These are phyloP conservation scores for Peromyscus polionotus DNA, from an alignment of 2,113 vertebrate genomes.

Conservation along the genomic window DNA sequence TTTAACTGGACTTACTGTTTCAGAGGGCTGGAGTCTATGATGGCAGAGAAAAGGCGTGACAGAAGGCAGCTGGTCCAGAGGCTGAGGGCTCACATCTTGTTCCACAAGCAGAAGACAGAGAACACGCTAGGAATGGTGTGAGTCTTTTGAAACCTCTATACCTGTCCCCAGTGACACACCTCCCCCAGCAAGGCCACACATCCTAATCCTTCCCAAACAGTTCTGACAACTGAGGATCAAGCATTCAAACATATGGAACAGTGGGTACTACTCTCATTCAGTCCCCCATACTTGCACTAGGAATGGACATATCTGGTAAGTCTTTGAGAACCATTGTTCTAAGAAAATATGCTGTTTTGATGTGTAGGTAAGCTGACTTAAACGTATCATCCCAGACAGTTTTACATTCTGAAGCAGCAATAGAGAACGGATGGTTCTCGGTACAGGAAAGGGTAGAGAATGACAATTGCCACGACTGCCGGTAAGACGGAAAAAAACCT, in stretches of 20 bases:
- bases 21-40: neutral
- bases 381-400: neutral
- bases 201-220: neutral
- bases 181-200: neutral
- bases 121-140: neutral
- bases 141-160: neutral
- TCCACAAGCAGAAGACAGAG: neutral
- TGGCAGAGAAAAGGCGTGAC: neutral
- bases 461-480: neutral
- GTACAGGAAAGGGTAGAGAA: neutral
- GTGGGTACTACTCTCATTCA: neutral
- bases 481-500: neutral
- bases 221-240: neutral
- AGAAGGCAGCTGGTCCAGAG: neutral
- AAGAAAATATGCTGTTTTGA: neutral
- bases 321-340: neutral
- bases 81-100: neutral
- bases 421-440: neutral
- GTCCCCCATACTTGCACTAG: too few relatives aligned
- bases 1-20: neutral
- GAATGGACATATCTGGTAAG: constrained; percentile 9
- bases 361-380: neutral
- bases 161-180: neutral
- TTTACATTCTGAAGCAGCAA: neutral
- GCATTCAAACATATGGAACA: neutral